A percentile compares a stretch with the other conserved stretches of the same genome.
Evolutionary conservation across 2,888 invertebrate genomes (phyloP).

Genomic region (Hirtodrosophila cameraria): DNA sequence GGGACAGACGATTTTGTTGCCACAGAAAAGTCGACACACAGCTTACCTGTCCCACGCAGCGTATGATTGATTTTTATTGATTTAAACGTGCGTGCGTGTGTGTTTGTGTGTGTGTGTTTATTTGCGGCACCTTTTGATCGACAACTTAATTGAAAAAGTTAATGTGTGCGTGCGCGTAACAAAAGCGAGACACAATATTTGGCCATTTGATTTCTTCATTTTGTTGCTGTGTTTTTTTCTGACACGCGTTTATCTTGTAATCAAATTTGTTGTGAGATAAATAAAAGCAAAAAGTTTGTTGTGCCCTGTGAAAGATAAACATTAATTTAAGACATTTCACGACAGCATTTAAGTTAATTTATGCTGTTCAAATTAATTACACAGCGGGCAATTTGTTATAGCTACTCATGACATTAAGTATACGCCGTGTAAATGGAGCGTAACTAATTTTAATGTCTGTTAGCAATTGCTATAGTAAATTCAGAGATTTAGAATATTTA

Average conservation of each 20-base stretch:
- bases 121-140: constrained; percentile 53
- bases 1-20: constrained; percentile 32
- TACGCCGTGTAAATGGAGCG: constrained; percentile 50
- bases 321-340: constrained; percentile 61
- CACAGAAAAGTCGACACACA: constrained; percentile 4
- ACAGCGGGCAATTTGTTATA: constrained; percentile 60
- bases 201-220: constrained; percentile 40
- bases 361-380: constrained; percentile 72
- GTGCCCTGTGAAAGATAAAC: constrained; percentile 30
- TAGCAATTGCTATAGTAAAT: too few species aligned
- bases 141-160: constrained; percentile 77
- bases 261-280: constrained; percentile 44
- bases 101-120: constrained; percentile 8
- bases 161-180: constrained; percentile 53
- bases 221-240: constrained; percentile 10
- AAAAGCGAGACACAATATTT: constrained; percentile 40
- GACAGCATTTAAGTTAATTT: constrained; percentile 57
- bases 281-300: constrained; percentile 23
- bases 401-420: constrained; percentile 50
- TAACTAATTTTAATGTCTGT: constrained; percentile 45
- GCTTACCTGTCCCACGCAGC: constrained; percentile 27
- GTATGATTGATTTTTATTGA: constrained; percentile 76
- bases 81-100: constrained; percentile 50
- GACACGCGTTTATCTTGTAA: constrained; percentile 39
- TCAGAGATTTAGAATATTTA: too few species aligned